Percentiles rank a stretch among this genome's conserved stretches.
Conservation (phyloP, 2,797 vertebrate genomes). For the Periophthalmus magnuspinnatus region DNA sequence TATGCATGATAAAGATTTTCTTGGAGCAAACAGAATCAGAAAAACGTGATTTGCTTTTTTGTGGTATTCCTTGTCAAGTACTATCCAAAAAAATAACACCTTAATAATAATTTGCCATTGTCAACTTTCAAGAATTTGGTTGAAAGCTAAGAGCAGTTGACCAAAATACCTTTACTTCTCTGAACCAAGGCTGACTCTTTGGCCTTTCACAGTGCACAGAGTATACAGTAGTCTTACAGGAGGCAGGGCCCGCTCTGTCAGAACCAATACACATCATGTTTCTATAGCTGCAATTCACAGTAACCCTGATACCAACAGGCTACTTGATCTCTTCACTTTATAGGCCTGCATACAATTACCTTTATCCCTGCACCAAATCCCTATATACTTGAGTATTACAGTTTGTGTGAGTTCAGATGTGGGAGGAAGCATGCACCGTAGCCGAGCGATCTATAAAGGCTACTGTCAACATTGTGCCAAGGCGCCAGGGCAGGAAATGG, state of each 20-base stretch:
- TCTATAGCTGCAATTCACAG: constrained; percentile 4
- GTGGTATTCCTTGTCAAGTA: no score
- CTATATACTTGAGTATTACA: constrained; percentile 1
- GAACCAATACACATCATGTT: not conserved
- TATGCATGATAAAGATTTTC: no score
- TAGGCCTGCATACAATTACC: constrained; percentile 11
- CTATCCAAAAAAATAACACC: not conserved
- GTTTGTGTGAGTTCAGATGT: constrained; percentile 29
- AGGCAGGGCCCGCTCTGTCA: not conserved
- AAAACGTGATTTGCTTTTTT: no score
- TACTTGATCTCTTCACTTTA: not conserved
- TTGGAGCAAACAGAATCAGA: no score
- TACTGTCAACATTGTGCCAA: constrained; percentile 53
- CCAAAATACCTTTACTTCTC: constrained; percentile 27
- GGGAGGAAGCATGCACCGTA: constrained; percentile 32
- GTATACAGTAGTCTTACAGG: not conserved
- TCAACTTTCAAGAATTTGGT: no score
- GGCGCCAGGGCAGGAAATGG: constrained; percentile 70
- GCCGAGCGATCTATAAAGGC: constrained; percentile 61
- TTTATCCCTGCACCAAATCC: constrained; percentile 10
- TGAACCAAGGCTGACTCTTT: constrained; percentile 20
- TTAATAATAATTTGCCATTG: no score
- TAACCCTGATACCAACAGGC: constrained; percentile 2
- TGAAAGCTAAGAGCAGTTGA: constrained; percentile 9
- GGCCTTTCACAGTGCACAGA: constrained; percentile 21